Percentiles rank a stretch among this genome's conserved stretches.
Conservation (phyloP, 2,113 vertebrate species). For the Pristiophorus japonicus region DNA sequence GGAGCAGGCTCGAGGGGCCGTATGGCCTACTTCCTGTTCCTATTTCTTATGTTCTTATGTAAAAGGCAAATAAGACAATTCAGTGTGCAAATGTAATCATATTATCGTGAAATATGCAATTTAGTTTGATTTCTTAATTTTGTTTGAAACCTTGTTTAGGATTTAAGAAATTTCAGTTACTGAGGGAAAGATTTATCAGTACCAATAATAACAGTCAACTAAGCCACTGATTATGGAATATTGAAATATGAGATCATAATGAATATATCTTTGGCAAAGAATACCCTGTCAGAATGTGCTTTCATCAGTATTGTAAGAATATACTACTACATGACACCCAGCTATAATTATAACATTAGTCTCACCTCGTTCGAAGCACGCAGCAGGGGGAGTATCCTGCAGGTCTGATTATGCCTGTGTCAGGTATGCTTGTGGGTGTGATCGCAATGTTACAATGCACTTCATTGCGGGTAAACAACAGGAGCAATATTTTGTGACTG, state of each 20-base stretch:
- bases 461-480: not conserved
- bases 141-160: not conserved
- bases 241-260: constrained; percentile 7
- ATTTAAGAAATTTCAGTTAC: not conserved
- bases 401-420: not conserved
- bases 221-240: constrained; percentile 1
- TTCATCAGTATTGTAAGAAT: not conserved
- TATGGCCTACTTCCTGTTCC: no score
- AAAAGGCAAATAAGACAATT: not conserved
- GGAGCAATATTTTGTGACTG: not conserved
- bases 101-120: not conserved
- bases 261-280: constrained; percentile 5
- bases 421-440: not conserved
- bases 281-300: not conserved
- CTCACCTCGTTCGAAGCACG: not conserved
- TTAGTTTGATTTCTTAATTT: not conserved
- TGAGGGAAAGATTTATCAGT: not conserved
- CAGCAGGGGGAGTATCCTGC: not conserved
- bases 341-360: not conserved
- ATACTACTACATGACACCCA: not conserved
- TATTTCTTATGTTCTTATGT: no score
- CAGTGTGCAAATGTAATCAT: not conserved
- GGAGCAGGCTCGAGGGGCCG: no score
- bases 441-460: not conserved
- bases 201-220: constrained; percentile 2